Base-by-base conservation (phyloP, 1,140 invertebrate species). In the Palaemon carinicauda region DNA sequence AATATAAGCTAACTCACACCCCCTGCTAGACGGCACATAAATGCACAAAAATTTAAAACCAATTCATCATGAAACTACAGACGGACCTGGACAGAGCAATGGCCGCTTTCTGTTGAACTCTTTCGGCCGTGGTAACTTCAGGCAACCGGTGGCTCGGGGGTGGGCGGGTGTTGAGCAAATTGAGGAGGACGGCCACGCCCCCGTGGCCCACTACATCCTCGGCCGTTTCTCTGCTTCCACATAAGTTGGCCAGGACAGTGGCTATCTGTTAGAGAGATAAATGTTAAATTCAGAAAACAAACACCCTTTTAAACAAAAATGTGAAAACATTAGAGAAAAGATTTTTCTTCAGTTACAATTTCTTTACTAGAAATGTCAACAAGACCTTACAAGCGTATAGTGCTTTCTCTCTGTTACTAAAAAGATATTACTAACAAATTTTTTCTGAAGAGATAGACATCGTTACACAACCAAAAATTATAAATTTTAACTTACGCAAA, bases 41-140 rank as follows among this genome's bases (percentile, higher is more conserved):
- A 53, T 29, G 0, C 5, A 21, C 3, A 19, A 79, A 51, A 5
- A 79, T n/a, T n/a, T n/a, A 52, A 52, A 24, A 53, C 56, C 19
- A 10, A 19, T 29, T 41, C n/a, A 69, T 53, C 17, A 21, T 53
- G 60, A 5, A n/a, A 51, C 31, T 27, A 1, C 1, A 19, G n/a
- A 24, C 56, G 82, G 29, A 94, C 93, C 96, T 93, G 0, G 96
- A 96, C 15, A 98, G 92, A 24, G 97, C 96, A 69, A 97, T 96
- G 1, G 96, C 95, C 0, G 96, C 94, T 90, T 97, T 97, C 89
- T 95, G 95, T 88, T 96, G 95, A n/a, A 98, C 92, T 65, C 94
- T 91, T 88, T 96, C 95, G 27, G 95, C 94, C 14, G 96, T 94
- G 41, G 94, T 93, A 3, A 94, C 91, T 89, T 94, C 92, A 31